phyloP scores from a whole-genome alignment of 2,113 vertebrate species.

The Gallinago media region DNA sequence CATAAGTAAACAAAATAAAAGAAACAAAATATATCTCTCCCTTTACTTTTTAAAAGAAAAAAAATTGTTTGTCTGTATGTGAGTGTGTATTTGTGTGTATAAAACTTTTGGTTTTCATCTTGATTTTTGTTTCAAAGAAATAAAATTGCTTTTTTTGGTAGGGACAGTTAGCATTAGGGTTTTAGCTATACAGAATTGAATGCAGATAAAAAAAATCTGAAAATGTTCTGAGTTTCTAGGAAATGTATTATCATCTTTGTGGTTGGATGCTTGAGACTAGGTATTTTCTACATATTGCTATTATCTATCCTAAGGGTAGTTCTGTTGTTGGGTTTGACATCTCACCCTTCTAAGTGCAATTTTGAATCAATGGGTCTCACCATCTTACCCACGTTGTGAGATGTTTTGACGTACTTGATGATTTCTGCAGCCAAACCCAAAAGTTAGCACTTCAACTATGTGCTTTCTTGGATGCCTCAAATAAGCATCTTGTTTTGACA shows the following conservation, averaged over 20 bases:
- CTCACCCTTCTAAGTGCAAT: neutral
- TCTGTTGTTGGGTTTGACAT: neutral
- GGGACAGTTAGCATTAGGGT: neutral
- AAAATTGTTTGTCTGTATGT: accelerated
- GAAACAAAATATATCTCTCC: neutral
- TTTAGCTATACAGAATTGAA: neutral
- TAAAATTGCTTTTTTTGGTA: neutral
- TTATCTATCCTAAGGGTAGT: neutral
- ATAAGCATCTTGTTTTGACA: neutral
- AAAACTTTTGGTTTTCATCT: neutral
- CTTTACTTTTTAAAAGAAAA: neutral
- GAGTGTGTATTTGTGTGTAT: neutral
- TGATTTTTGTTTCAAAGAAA: neutral
- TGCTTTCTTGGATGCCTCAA: neutral
- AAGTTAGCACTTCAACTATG: neutral
- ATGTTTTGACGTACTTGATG: neutral
- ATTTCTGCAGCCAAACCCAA: neutral
- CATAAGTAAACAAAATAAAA: neutral
- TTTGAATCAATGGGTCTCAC: neutral
- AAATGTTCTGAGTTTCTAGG: neutral
- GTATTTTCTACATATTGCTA: neutral
- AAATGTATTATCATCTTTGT: neutral
- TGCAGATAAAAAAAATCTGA: neutral
- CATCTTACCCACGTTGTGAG: neutral
- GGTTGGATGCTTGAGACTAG: neutral